Base-by-base conservation (phyloP, 2,797 vertebrate species). In the Aphelocoma californica region DNA sequence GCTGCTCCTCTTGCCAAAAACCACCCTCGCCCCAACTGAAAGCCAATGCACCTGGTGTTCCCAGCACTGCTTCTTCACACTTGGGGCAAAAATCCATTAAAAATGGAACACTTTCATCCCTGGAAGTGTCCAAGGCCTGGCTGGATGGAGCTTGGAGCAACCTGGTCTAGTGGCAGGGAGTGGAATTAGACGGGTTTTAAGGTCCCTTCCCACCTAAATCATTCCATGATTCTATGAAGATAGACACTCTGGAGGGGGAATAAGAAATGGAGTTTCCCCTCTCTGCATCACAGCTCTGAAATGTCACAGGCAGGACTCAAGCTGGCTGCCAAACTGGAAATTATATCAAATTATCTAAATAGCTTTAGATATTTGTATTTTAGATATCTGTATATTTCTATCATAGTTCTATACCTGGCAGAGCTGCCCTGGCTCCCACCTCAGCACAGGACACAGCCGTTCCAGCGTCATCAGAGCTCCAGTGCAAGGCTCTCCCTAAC, bases 371-470 rank as follows among this genome's bases (percentile, higher is more conserved):
- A 18, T 51, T 16, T 28, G 2, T 36, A 16, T n/a, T 51, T 83
- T 31, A 69, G 25, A 31, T 42, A 50, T 32, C 66, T 42, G 13
- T 18, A 5, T 28, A 34, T 38, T 58, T 53, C 10, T 47, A 12
- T 47, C 36, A 29, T 7, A 19, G 24, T n/a, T 56, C 15, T 57
- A 40, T 6, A 40, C 36, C 29, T n/a, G 50, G 29, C 25, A 82
- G 18, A 79, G 51, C 57, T 64, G 65, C 34, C 28, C 31, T 32
- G 51, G 24, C 6, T 66, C 32, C 25, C 38, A 17, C 26, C 69
- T 65, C 9, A 3, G 38, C 44, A 53, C 14, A n/a, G 12, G 65
- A 3, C 3, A 2, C 18, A 47, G 48, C 45, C 2, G 0, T 23
- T 14, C 18, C 3, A 8, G 40, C 1, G 1, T 4, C 54, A 66